Base-by-base conservation (phyloP, 1,140 invertebrate genomes). In the Amphibalanus amphitrite region DNA sequence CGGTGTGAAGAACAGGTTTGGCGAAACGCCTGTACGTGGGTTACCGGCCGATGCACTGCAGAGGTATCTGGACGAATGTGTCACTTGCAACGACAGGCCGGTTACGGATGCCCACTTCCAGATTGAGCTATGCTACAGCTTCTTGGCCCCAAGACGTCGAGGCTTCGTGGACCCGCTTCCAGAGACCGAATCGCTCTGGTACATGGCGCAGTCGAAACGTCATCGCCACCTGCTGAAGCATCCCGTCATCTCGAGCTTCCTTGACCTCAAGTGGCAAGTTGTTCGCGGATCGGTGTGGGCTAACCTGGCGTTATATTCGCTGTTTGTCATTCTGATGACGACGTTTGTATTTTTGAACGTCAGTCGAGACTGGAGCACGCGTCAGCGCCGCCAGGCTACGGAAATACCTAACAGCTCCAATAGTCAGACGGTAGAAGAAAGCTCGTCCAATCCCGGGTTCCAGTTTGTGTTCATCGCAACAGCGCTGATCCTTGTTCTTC, bases 251-350 rank as follows among this genome's bases (percentile, higher is more conserved):
- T 86, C 88, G 0, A 90, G 88, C 73, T 91, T 91, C 75, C 77
- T 92, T 0, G 87, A 88, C 76, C 81, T 92, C 25, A 92, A 92
- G 79, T 92, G 90, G 89, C 84, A 88, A 76, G 82, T 86, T 71
- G 87, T 91, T 72, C 85, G 87, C 30, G 82, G 84, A n/a, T 81
- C 89, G 17, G 88, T 90, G 75, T 87, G 86, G 70, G 79, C 84
- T 0, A 91, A 92, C 78, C 85, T 91, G 29, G 76, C 84, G 3
- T 84, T 90, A 74, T 92, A 91, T 40, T 77, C 86, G 0, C 73
- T 87, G 0, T 88, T 91, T 76, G 88, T 87, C 77, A 71, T 86
- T 1, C 81, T 86, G 28, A 80, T 76, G 29, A 76, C 73, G 20
- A 38, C 38, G 29, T 74, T 74, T 59, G 71, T 75, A 10, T 76